These are phyloP conservation scores for Asarcornis scutulata DNA, from an alignment of 2,113 vertebrate species.

Conservation along the genomic window DNA sequence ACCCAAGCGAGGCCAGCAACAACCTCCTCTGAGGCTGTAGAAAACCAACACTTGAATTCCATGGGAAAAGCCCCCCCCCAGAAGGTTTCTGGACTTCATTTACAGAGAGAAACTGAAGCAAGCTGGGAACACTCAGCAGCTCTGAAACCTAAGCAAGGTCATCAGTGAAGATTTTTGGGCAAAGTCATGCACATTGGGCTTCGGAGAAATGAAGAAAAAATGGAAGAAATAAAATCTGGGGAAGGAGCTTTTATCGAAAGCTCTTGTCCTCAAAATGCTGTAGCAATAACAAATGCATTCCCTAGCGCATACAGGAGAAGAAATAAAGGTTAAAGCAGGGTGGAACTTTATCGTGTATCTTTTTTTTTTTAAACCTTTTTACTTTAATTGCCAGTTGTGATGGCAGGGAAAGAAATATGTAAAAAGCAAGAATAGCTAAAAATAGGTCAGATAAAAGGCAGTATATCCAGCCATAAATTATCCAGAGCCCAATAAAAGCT, in stretches of 20 bases:
- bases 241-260: not conserved
- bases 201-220: not conserved
- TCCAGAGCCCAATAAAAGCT: slow-evolving; percentile 68
- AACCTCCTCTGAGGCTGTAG: not conserved
- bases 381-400: slow-evolving; percentile 63
- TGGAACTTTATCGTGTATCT: not conserved
- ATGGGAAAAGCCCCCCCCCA: not conserved
- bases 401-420: slow-evolving; percentile 23
- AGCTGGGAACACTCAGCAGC: not conserved
- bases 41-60: not conserved
- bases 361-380: slow-evolving; percentile 28
- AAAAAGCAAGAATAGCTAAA: slow-evolving; percentile 66
- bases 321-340: slow-evolving; percentile 47
- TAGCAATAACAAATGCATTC: slow-evolving; percentile 7
- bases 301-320: slow-evolving; percentile 4
- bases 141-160: not conserved
- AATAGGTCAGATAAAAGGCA: slow-evolving; percentile 72
- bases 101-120: not conserved
- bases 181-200: rapidly evolving
- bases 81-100: not conserved
- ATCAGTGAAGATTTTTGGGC: not conserved
- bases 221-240: not conserved
- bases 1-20: not conserved
- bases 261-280: not conserved
- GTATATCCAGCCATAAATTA: slow-evolving; percentile 71